A percentile compares a stretch with the other conserved stretches of the same genome.
phyloP scores from a whole-genome alignment of 1,140 invertebrate species.

The Caerostris darwini region DNA sequence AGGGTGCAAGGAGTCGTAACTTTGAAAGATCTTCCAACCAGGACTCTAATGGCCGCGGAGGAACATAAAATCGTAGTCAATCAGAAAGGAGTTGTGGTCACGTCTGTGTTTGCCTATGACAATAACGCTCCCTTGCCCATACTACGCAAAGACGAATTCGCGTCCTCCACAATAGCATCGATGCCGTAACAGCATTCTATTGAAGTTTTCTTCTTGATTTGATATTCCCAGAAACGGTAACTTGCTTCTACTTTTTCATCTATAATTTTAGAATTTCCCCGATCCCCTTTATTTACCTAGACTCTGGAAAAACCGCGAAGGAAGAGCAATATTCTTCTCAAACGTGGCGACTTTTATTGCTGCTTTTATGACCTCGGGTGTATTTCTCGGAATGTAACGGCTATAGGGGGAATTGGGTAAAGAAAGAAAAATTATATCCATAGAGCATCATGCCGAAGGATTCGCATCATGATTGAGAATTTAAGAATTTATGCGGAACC shows the following conservation, averaged over 20 bases:
- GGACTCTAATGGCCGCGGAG: constrained; percentile 57
- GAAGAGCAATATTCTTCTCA: constrained; percentile 70
- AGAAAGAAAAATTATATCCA: constrained; percentile 67
- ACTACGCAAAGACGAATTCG: background rate
- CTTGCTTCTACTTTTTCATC: constrained; percentile 68
- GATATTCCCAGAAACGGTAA: constrained; percentile 60
- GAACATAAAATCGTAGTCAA: constrained; percentile 72
- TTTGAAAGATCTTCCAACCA: constrained; percentile 62
- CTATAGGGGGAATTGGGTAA: constrained; percentile 66
- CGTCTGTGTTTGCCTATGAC: constrained; percentile 72
- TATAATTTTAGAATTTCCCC: constrained; percentile 77
- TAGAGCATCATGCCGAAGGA: constrained; percentile 17
- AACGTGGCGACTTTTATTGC: constrained; percentile 77
- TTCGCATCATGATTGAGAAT: constrained; percentile 59
- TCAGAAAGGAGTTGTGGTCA: constrained; percentile 73
- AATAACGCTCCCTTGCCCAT: constrained; percentile 63
- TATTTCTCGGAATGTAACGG: constrained; percentile 75
- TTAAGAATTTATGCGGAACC: constrained; percentile 74
- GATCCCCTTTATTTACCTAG: constrained; percentile 61
- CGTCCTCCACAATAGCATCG: constrained; percentile 67
- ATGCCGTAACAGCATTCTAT: constrained; percentile 54
- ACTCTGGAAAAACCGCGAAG: constrained; percentile 37
- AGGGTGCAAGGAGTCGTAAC: constrained; percentile 37
- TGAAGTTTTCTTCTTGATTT: constrained; percentile 60
- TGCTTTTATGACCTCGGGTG: constrained; percentile 74